Base-by-base conservation (phyloP, 2,888 invertebrate species). In the Neoitamus cyanurus region DNA sequence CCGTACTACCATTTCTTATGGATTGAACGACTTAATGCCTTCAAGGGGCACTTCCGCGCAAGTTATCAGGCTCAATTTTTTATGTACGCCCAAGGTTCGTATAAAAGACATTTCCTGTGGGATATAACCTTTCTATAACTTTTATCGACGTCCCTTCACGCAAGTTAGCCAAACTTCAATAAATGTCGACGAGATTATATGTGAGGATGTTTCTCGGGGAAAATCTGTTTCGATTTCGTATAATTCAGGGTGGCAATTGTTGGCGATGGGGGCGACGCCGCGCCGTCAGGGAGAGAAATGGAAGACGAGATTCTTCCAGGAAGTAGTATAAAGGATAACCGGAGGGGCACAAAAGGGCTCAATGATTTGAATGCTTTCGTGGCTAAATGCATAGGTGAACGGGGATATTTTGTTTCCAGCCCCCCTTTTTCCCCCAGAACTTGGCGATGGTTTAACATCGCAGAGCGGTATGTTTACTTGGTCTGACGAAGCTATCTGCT, bases 101-200 rank as follows among this genome's bases (percentile, higher is more conserved):
- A 83, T 73, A 83, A 83, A 46, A 46, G 73, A 30, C 42, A 70
- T 73, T 83, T 83, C 72, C 73, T 83, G 70, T 73, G 77, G 77
- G 37, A 42, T 30, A 46, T 46, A 77, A 77, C 77, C 77, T 77
- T 70, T 70, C 70, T 70, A 77, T 77, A 28, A 77, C 46, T 77
- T 77, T 77, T 77, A 42, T 77, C 77, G 77, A 25, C 77, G 30
- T 77, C 37, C 77, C 36, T 28, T 77, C 77, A 77, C 30, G 46
- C 20, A 77, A 46, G 77, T 77, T 77, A 46, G 77, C 42, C 77
- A 77, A 46, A 77, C 37, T 77, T 77, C 77, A 77, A 77, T 77
- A 77, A 77, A 77, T 77, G 77, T 42, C 77, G 77, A 42, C 36
- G 25, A 36, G 37, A 73, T 77, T 77, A 77, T 73, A 73, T 77